A percentile compares a stretch with the other conserved stretches of the same genome.
These are phyloP conservation scores for Epiblema foenella DNA, from an alignment of 2,888 invertebrate genomes.

Conservation along the genomic window DNA sequence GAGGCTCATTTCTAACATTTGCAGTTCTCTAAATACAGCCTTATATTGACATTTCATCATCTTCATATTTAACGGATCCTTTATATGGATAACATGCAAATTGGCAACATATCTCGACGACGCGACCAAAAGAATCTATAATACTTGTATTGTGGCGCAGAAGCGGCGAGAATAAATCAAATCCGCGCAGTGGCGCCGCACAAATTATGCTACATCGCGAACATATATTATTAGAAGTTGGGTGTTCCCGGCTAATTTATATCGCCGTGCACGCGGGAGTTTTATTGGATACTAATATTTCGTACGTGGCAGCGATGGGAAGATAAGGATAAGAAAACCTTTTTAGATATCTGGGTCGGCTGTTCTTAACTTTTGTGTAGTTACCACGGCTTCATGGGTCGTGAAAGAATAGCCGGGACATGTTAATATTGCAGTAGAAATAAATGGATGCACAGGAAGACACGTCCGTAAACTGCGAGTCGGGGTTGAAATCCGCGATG, in stretches of 20 bases:
- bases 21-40: not conserved
- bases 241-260: conserved; percentile 28
- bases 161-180: conserved; percentile 26
- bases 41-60: too few species aligned
- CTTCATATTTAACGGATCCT: too few species aligned
- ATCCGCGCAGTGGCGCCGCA: conserved; percentile 34
- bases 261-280: conserved; percentile 18
- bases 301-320: conserved; percentile 27
- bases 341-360: not conserved
- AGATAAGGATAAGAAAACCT: conserved; percentile 21
- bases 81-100: not conserved
- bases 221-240: conserved; percentile 35
- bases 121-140: not conserved
- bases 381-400: too few species aligned
- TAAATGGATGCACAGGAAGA: too few species aligned
- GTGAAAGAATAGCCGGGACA: too few species aligned
- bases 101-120: not conserved
- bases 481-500: too few species aligned
- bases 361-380: too few species aligned
- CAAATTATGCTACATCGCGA: conserved; percentile 36
- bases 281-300: conserved; percentile 31
- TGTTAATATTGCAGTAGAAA: too few species aligned
- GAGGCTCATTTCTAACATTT: too few species aligned
- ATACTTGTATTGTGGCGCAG: conserved; percentile 4
- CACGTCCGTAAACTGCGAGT: too few species aligned